These are phyloP conservation scores for Pyrochroa serraticornis DNA, from an alignment of 2,888 invertebrate species.

Conservation along the genomic window DNA sequence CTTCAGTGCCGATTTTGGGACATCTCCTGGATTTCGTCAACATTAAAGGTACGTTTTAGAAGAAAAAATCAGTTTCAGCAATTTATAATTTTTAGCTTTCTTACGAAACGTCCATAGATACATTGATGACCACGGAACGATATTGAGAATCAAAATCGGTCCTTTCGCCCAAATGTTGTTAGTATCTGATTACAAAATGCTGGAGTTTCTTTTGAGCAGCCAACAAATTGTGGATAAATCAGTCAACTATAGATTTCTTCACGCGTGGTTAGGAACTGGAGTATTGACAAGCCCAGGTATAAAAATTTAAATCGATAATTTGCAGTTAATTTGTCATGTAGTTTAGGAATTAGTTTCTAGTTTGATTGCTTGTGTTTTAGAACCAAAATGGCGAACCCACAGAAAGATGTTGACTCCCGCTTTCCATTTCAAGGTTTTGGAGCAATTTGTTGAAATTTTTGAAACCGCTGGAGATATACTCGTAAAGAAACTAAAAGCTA, in stretches of 20 bases:
- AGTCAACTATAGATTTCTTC: conserved; percentile 15
- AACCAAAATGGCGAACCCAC: conserved; percentile 67
- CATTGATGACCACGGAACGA: conserved; percentile 10
- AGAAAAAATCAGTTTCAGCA: no score
- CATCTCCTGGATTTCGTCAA: no score
- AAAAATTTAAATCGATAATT: no score
- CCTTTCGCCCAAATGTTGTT: conserved; percentile 6
- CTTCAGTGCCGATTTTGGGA: no score
- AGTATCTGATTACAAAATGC: conserved; percentile 18
- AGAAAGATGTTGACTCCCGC: conserved; percentile 76
- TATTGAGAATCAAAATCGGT: conserved; percentile 10
- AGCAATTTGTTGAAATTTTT: conserved; percentile 72
- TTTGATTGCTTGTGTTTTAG: conserved; percentile 41
- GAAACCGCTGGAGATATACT: conserved; percentile 67
- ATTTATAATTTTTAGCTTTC: no score
- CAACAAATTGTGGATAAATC: conserved; percentile 15
- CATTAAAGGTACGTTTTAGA: no score
- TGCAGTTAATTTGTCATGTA: no score
- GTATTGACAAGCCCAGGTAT: conserved; percentile 9
- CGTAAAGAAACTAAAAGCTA: conserved; percentile 59
- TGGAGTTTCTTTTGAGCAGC: conserved; percentile 16
- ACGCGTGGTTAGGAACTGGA: conserved; percentile 24
- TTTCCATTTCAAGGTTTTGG: conserved; percentile 77
- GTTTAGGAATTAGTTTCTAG: no score
- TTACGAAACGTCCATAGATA: no score